Conservation (phyloP, 2,888 invertebrate species). For the Platycheirus albimanus region DNA sequence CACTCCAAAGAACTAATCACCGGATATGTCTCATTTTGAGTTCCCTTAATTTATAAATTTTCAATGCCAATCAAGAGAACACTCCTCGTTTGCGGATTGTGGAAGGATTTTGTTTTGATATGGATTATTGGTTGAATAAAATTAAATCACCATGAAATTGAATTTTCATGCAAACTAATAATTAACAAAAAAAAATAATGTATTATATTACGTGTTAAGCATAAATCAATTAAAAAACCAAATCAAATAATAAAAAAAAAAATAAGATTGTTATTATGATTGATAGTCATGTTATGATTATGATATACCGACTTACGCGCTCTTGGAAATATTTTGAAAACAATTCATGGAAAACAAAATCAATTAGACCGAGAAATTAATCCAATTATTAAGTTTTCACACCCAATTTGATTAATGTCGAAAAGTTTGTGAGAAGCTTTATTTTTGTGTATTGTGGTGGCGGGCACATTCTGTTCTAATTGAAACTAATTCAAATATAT, state of each 20-base stretch:
- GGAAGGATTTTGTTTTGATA: background rate
- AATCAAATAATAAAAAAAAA: too few species aligned
- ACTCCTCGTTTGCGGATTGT: background rate
- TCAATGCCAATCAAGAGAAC: conserved; percentile 30
- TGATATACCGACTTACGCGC: too few species aligned
- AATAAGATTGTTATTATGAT: conserved; percentile 17
- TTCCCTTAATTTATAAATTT: conserved; percentile 31
- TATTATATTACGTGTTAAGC: background rate
- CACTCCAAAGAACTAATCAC: conserved; percentile 41
- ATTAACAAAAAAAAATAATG: background rate
- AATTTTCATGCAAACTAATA: conserved; percentile 21
- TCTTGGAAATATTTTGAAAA: conserved; percentile 20
- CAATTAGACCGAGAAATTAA: conserved; percentile 58
- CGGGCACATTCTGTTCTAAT: background rate
- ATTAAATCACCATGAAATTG: conserved; percentile 26
- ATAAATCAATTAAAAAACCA: conserved; percentile 33
- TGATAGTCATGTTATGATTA: background rate
- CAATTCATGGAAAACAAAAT: conserved; percentile 28
- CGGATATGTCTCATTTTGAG: conserved; percentile 22
- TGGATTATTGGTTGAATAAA: conserved; percentile 4
- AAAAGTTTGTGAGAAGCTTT: conserved; percentile 13
- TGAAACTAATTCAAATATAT: conserved; percentile 25
- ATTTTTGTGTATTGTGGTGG: too few species aligned
- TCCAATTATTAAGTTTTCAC: conserved; percentile 55
- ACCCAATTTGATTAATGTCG: conserved; percentile 56